A percentile compares a stretch with the other conserved stretches of the same genome.
Conservation (phyloP, 2,113 vertebrate genomes). For the Eurystomus gularis region DNA sequence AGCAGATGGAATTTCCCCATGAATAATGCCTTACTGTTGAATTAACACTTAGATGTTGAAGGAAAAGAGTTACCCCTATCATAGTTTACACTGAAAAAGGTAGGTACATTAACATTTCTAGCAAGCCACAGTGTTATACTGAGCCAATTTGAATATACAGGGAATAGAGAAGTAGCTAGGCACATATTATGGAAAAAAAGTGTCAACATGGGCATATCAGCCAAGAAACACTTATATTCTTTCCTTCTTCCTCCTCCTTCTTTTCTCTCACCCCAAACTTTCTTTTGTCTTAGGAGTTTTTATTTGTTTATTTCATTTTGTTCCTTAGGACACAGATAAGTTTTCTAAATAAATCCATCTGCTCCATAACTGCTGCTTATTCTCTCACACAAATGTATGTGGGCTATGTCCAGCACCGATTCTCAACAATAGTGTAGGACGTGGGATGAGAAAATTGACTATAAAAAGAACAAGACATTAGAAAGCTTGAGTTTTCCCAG, state of each 20-base stretch:
- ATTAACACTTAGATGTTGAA: not conserved
- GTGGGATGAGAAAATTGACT: not conserved
- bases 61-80: constrained; percentile 20
- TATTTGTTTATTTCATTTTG: not conserved
- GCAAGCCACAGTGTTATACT: constrained; percentile 4
- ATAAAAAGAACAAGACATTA: not conserved
- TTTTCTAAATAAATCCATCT: constrained; percentile 7
- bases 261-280: not conserved
- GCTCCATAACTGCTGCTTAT: not conserved
- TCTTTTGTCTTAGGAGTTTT: not conserved
- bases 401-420: not conserved
- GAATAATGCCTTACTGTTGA: not conserved
- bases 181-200: constrained; percentile 27
- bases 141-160: constrained; percentile 17
- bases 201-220: constrained; percentile 3
- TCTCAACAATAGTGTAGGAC: not conserved
- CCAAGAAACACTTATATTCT: constrained; percentile 3
- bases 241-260: not conserved
- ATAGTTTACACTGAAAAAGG: constrained; percentile 37
- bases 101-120: constrained; percentile 11
- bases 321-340: not conserved
- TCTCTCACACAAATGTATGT: not conserved
- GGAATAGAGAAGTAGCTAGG: constrained; percentile 10
- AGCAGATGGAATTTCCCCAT: not conserved
- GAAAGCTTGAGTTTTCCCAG: not conserved